Conservation (phyloP, 2,888 invertebrate species). For the Drosophila rubida region DNA sequence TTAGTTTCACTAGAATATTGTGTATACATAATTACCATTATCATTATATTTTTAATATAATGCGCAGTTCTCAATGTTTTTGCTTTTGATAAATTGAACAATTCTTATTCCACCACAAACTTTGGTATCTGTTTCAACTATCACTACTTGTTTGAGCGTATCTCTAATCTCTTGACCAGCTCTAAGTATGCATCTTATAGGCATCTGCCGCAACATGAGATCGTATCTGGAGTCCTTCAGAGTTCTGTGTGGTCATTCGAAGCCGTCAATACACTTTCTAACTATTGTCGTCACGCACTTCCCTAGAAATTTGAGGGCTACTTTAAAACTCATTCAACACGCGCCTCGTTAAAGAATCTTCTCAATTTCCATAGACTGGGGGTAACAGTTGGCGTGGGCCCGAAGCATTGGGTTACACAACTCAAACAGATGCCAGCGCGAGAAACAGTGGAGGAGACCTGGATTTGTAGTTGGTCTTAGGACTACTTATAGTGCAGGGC, state of each 20-base stretch:
- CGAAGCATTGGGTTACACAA: conserved; percentile 66
- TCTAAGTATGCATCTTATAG: neutral
- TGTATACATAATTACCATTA: too few species aligned
- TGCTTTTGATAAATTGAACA: neutral
- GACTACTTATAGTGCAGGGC: conserved; percentile 8
- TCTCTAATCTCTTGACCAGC: neutral
- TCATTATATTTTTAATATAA: too few species aligned
- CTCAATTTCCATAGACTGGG: conserved; percentile 46
- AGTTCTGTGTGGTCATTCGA: conserved; percentile 45
- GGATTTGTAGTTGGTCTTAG: conserved; percentile 19
- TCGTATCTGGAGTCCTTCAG: conserved; percentile 21
- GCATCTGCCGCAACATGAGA: conserved; percentile 6
- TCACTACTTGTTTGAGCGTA: neutral
- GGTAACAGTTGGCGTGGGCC: conserved; percentile 48
- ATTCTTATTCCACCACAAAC: neutral
- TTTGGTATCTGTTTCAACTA: neutral
- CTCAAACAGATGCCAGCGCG: conserved; percentile 67
- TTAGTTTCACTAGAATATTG: too few species aligned
- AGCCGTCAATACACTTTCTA: conserved; percentile 24
- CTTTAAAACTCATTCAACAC: conserved; percentile 56
- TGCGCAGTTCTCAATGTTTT: too few species aligned
- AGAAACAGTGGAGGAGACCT: neutral
- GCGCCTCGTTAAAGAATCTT: conserved; percentile 63
- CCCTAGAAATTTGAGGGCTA: conserved; percentile 47
- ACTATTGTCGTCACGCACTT: conserved; percentile 26